Conservation (phyloP, 2,797 vertebrate genomes). For the Oreortyx pictus region DNA sequence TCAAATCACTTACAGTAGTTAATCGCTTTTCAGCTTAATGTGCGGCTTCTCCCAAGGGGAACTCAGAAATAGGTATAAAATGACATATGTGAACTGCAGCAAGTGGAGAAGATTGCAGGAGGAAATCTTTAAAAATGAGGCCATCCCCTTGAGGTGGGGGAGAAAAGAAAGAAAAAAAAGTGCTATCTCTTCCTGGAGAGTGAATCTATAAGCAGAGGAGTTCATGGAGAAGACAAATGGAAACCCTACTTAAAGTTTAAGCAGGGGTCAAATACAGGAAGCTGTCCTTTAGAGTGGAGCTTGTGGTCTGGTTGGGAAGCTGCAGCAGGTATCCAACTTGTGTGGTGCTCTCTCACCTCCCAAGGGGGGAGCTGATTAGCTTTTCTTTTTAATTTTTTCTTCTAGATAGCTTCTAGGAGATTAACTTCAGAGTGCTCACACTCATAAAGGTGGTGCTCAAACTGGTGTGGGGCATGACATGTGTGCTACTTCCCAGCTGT, state of each 20-base stretch:
- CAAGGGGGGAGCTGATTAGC: neutral
- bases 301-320: slow-evolving; percentile 6
- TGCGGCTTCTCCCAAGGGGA: slow-evolving; percentile 40
- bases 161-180: neutral
- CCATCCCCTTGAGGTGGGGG: neutral
- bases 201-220: slow-evolving; percentile 30
- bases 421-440: neutral
- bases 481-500: neutral
- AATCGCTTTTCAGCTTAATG: slow-evolving; percentile 29
- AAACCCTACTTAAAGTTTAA: slow-evolving; percentile 59
- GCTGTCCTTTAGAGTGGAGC: neutral
- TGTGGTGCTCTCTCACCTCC: neutral
- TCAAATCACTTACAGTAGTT: slow-evolving; percentile 48
- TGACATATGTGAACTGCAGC: slow-evolving; percentile 1
- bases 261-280: slow-evolving; percentile 43
- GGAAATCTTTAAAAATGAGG: slow-evolving; percentile 48
- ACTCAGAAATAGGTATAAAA: neutral
- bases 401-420: neutral
- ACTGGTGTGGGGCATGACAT: neutral
- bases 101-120: neutral
- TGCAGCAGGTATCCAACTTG: neutral
- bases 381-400: neutral
- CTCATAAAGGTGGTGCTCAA: neutral
- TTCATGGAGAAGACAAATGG: slow-evolving; percentile 46
- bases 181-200: slow-evolving; percentile 28